Evolutionary conservation across 2,888 invertebrate genomes (phyloP).

Genomic region (Labia minor): DNA sequence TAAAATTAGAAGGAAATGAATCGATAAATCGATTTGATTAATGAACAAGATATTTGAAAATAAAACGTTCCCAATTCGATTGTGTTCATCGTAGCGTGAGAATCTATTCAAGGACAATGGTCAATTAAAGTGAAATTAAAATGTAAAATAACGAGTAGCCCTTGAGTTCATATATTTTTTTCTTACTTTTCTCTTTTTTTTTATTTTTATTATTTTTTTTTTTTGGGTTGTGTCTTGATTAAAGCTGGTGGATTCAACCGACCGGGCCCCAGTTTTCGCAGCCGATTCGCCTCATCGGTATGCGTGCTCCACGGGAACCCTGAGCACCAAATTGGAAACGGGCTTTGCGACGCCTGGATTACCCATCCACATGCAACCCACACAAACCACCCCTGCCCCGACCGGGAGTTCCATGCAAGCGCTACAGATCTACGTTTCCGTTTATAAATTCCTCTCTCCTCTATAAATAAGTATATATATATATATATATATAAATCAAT

Average conservation of each 20-base stretch:
- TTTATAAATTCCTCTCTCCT: too few species aligned
- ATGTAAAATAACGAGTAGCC: conserved; percentile 5
- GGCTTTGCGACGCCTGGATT: too few species aligned
- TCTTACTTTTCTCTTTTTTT: background rate
- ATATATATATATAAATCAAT: too few species aligned
- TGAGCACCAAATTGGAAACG: background rate
- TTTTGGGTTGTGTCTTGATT: background rate
- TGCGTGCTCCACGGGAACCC: background rate
- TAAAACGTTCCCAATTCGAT: background rate
- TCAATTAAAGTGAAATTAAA: background rate
- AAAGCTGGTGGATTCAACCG: background rate
- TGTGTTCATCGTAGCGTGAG: background rate
- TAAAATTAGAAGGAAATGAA: too few species aligned
- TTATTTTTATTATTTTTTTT: background rate
- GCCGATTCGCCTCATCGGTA: background rate
- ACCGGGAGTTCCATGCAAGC: too few species aligned
- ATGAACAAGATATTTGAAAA: too few species aligned
- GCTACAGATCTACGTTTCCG: too few species aligned
- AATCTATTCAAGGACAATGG: background rate
- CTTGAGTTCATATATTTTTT: background rate
- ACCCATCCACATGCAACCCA: too few species aligned
- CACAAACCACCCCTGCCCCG: too few species aligned
- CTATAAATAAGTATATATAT: too few species aligned
- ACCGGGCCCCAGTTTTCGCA: background rate
- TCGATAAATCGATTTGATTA: too few species aligned